Percentiles rank a stretch among this genome's conserved stretches.
These are phyloP conservation scores for Drosophila diplacantha DNA, from an alignment of 2,888 invertebrate genomes.

Conservation along the genomic window DNA sequence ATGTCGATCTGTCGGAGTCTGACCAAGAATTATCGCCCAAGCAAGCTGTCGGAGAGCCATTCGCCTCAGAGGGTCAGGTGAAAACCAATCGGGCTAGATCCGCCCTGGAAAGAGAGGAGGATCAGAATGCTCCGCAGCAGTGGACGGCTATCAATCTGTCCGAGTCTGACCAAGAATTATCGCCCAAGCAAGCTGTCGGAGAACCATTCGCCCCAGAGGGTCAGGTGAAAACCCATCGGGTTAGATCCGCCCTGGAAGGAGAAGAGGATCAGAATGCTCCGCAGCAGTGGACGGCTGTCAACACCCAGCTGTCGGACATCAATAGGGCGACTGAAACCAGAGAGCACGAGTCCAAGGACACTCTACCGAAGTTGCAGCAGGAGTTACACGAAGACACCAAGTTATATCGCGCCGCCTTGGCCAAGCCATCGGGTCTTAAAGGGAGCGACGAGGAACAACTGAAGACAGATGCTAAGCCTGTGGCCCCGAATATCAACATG, in stretches of 20 bases:
- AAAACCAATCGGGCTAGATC: not conserved
- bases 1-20: not conserved
- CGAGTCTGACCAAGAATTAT: not conserved
- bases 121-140: constrained; percentile 24
- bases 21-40: not conserved
- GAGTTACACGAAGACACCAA: not conserved
- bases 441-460: not conserved
- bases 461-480: not conserved
- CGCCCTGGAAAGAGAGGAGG: not conserved
- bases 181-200: not conserved
- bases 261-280: constrained; percentile 20
- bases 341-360: not conserved
- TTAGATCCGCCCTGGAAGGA: not conserved
- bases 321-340: not conserved
- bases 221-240: not conserved
- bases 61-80: not conserved
- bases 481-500: not conserved
- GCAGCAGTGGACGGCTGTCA: constrained; percentile 35
- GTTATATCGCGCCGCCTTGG: not conserved
- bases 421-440: not conserved
- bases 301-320: not conserved
- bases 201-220: not conserved
- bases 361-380: not conserved
- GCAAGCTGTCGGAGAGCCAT: too few species aligned
- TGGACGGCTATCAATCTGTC: constrained; percentile 23